Conservation (phyloP, 2,888 invertebrate genomes). For the Diachrysia chrysitis region DNA sequence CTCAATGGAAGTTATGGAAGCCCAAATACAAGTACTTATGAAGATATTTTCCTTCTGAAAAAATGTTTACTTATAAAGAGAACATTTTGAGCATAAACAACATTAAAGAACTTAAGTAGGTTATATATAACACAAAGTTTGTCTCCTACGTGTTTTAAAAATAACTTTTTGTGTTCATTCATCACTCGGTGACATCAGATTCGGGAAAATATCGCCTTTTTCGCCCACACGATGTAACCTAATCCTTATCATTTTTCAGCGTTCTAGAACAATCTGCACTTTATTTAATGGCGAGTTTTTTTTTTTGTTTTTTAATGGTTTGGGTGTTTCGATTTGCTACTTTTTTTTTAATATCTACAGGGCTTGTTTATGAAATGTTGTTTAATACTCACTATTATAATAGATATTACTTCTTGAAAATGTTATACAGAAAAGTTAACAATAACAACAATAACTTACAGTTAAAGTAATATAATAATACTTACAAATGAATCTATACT, state of each 20-base stretch:
- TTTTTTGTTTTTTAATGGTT: too few species aligned
- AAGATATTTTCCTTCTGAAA: not conserved
- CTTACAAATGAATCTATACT: too few species aligned
- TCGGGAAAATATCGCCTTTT: slow-evolving; percentile 18
- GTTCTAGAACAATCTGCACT: slow-evolving; percentile 38
- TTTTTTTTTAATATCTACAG: not conserved
- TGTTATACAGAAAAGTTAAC: too few species aligned
- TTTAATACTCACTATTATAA: too few species aligned
- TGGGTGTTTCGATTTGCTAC: slow-evolving; percentile 12
- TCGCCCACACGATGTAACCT: slow-evolving; percentile 29
- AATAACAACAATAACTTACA: too few species aligned
- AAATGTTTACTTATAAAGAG: not conserved
- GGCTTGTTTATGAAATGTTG: too few species aligned
- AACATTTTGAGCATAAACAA: not conserved
- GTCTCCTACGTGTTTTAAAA: not conserved
- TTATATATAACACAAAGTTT: not conserved
- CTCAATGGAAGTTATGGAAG: not conserved
- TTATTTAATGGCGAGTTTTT: slow-evolving; percentile 27
- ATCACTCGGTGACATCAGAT: slow-evolving; percentile 22
- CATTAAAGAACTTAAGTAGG: not conserved
- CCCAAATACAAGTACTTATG: not conserved
- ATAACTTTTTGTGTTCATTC: slow-evolving; percentile 17
- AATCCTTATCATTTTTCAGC: slow-evolving; percentile 29
- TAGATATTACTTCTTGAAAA: too few species aligned
- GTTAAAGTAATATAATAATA: too few species aligned